Evolutionary conservation across 53 echinoderm and acorn worm species (phyloP).

Genomic region (Arbacia lixula): DNA sequence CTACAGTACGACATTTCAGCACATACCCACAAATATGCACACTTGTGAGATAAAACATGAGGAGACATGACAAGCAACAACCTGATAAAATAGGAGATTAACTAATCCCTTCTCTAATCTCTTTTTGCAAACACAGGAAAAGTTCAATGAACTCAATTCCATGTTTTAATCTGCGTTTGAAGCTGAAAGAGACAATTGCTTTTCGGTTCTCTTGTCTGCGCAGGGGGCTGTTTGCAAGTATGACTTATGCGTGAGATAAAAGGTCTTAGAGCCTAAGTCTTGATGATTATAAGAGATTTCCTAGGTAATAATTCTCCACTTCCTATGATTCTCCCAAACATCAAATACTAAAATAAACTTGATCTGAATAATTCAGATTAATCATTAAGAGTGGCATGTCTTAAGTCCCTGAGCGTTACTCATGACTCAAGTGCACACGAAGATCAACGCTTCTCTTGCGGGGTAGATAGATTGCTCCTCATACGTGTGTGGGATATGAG

Average conservation of each 20-base stretch:
- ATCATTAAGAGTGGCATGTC: slow-evolving; percentile 25
- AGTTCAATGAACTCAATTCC: slow-evolving; percentile 40
- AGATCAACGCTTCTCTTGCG: too few relatives aligned
- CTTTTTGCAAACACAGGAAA: neutral
- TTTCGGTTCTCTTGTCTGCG: neutral
- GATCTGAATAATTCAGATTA: slow-evolving; percentile 40
- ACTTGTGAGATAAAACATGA: too few relatives aligned
- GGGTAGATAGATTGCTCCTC: too few relatives aligned
- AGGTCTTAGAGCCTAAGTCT: neutral
- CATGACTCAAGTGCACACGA: too few relatives aligned
- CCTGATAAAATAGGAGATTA: slow-evolving; percentile 4
- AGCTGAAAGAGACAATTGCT: too few relatives aligned
- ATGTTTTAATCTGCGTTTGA: too few relatives aligned
- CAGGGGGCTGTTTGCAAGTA: neutral
- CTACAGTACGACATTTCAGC: too few relatives aligned
- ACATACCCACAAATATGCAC: too few relatives aligned
- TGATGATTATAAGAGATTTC: slow-evolving; percentile 47
- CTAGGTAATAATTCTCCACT: slow-evolving; percentile 40
- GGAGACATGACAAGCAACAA: too few relatives aligned
- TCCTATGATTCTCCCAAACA: slow-evolving; percentile 39
- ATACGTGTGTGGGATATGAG: too few relatives aligned
- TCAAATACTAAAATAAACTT: slow-evolving; percentile 43
- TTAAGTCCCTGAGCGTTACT: slow-evolving; percentile 20
- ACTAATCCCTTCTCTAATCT: neutral
- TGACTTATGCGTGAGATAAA: neutral